Evolutionary conservation across 1,140 invertebrate species (phyloP).

Genomic region (Phenacoccus solenopsis): DNA sequence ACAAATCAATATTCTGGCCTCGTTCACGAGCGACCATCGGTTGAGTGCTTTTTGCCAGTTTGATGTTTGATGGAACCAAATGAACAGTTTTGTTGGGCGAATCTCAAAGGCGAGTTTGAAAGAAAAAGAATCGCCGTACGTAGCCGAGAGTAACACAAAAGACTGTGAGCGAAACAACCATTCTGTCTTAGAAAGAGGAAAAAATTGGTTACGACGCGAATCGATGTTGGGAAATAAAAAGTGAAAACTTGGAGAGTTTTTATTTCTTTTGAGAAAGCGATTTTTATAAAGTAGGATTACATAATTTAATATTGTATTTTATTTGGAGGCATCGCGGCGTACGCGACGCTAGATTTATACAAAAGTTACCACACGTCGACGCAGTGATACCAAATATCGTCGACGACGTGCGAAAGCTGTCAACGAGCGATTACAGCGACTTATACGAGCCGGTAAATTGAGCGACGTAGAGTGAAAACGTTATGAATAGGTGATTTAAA

Average conservation of each 20-base stretch:
- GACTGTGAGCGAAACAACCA: too few relatives aligned
- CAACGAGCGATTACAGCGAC: not conserved
- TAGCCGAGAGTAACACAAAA: too few relatives aligned
- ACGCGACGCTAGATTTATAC: not conserved
- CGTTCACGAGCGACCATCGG: too few relatives aligned
- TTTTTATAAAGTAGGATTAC: not conserved
- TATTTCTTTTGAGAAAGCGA: slow-evolving; percentile 2
- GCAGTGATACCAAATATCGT: not conserved
- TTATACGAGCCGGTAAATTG: too few relatives aligned
- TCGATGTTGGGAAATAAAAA: not conserved
- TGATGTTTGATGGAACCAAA: too few relatives aligned
- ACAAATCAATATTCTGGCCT: too few relatives aligned
- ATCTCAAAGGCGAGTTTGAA: too few relatives aligned
- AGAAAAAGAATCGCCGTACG: not conserved
- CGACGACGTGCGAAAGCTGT: not conserved
- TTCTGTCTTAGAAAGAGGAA: not conserved
- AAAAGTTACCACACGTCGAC: not conserved
- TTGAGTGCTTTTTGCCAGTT: too few relatives aligned
- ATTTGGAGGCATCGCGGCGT: too few relatives aligned
- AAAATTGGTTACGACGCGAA: not conserved
- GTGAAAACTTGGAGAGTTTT: not conserved
- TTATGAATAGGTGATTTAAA: too few relatives aligned
- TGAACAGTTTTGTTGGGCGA: too few relatives aligned
- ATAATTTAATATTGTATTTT: slow-evolving; percentile 4
- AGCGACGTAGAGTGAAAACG: too few relatives aligned